Evolutionary conservation across 2,888 invertebrate genomes (phyloP), one percentile per base, ranked within the genome.

Genomic region (Hoplodrina ambigua): DNA sequence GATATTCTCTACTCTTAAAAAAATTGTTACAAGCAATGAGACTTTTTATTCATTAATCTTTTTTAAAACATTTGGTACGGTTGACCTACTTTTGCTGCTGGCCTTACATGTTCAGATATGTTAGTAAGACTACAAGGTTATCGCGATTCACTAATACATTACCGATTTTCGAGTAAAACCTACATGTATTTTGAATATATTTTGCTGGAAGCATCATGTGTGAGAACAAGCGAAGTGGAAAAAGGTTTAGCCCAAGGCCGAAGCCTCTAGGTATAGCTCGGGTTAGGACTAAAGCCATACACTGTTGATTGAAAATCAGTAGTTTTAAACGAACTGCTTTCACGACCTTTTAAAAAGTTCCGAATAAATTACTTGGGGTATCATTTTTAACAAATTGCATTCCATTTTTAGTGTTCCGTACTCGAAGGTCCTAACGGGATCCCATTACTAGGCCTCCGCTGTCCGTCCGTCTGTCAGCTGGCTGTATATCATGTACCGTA

Each of bases 81-180:
- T 37, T 52, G 50, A 61, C 56, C 44, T 46, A 57, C 13, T 73
- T 65, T 19, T 33, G 8, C 6, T 73, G 73, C 37, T 10, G 13
- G 37, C 71, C 1, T 30, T 57, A 13, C 41, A 1, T 17, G 53
- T 7, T 30, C 20, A 11, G 20, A 19, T 46, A 53, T 49, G 54
- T n/a, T 44, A 52, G 50, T 19, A 61, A 41, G n/a, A 63, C 19
- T 37, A n/a, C 52, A 59, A 76, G 71, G 74, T 33, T 75, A 73
- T 57, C 46, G 15, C 7, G 57, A 58, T 66, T 41, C 57, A 72
- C 37, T 72, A 64, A 73, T 66, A 73, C n/a, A 46, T 53, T 49
- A 57, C 74, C 5, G 74, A 57, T 66, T 57, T 30, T 41, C 6
- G 11, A 66, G 41, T 57, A 46, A 66, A 57, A 57, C 37, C 65